These are phyloP conservation scores for Acronicta psi DNA, from an alignment of 2,888 invertebrate species.

Conservation along the genomic window DNA sequence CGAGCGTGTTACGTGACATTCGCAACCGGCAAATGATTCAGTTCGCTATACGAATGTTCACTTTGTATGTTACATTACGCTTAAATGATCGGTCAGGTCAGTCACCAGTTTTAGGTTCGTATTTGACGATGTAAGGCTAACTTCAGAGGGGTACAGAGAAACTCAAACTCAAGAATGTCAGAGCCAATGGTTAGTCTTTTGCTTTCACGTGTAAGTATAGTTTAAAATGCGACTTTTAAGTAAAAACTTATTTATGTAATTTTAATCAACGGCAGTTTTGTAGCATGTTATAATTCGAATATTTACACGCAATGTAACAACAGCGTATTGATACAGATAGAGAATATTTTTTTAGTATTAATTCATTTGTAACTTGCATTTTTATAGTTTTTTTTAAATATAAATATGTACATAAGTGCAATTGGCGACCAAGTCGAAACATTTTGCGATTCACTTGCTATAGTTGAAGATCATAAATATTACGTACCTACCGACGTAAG, in stretches of 20 bases:
- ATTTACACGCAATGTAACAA: conserved; percentile 22
- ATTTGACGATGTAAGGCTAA: too few species aligned
- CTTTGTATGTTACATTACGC: too few species aligned
- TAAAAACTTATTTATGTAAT: conserved; percentile 31
- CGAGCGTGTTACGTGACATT: too few species aligned
- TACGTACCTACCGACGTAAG: conserved; percentile 3
- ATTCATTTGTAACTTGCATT: conserved; percentile 38
- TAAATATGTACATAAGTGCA: conserved; percentile 40
- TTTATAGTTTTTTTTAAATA: conserved; percentile 38
- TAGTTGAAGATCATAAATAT: conserved; percentile 1
- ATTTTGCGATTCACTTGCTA: conserved; percentile 10
- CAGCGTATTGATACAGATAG: conserved; percentile 6
- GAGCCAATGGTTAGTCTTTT: conserved; percentile 31
- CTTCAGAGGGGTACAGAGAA: too few species aligned
- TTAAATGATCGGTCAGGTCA: too few species aligned
- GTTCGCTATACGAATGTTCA: too few species aligned
- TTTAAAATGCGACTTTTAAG: conserved; percentile 16
- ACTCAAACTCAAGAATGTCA: too few species aligned
- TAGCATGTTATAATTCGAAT: conserved; percentile 11
- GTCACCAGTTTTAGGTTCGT: too few species aligned
- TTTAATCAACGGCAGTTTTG: conserved; percentile 39
- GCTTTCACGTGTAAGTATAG: too few species aligned
- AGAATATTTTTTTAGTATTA: conserved; percentile 11
- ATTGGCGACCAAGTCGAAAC: conserved; percentile 23
- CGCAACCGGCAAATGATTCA: too few species aligned